These are phyloP conservation scores for Lepidocolaptes lacrymiger DNA, from an alignment of 2,797 vertebrate species.

Conservation along the genomic window DNA sequence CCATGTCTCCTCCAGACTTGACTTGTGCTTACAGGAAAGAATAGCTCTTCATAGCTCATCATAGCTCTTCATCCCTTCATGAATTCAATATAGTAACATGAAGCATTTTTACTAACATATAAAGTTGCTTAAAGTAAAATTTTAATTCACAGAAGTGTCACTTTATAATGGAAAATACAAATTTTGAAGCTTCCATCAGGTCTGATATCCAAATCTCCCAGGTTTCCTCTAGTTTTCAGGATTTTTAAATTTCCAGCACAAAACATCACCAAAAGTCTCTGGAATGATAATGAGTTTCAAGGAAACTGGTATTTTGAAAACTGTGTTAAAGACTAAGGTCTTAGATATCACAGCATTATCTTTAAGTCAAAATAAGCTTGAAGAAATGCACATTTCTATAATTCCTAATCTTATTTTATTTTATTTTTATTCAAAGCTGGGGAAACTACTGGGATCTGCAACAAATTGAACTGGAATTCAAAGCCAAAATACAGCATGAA, in stretches of 20 bases:
- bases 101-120: not conserved
- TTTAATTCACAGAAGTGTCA: not conserved
- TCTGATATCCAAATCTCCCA: not conserved
- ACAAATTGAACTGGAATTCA: constrained; percentile 55
- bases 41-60: not conserved
- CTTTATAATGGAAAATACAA: not conserved
- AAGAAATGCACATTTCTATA: not conserved
- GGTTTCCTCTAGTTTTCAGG: not conserved
- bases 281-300: not conserved
- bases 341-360: not conserved
- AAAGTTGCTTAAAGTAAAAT: not conserved
- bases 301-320: not conserved
- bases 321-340: not conserved
- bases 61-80: not conserved
- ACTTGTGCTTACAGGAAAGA: not conserved
- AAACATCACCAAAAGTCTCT: not conserved
- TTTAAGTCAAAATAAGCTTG: not conserved
- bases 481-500: constrained; percentile 60
- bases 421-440: not conserved
- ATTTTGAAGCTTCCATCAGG: not conserved
- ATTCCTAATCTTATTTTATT: not conserved
- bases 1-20: not conserved
- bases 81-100: not conserved
- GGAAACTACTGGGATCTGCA: constrained; percentile 36
- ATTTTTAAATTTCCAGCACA: not conserved